Evolutionary conservation across 2,113 vertebrate species (phyloP), one percentile per base, ranked within the genome.

Genomic region (Ceuthmochares aereus): DNA sequence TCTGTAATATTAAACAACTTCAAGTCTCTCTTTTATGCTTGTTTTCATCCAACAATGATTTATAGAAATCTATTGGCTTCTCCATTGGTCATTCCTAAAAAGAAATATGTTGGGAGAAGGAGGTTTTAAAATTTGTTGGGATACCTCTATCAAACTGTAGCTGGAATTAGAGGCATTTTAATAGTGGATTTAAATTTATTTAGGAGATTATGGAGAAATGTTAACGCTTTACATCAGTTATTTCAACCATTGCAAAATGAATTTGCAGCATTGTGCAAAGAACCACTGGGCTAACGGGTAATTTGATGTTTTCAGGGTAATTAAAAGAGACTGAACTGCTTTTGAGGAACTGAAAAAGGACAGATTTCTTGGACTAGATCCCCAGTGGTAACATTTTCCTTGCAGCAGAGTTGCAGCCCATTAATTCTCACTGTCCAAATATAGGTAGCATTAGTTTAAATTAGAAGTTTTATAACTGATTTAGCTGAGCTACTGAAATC

Each of bases 1-100:
- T 96, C 91, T 97, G 84, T 93, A 97, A 95, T 87, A 84, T 96
- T 97, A 97, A 95, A 96, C 96, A 97, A 97, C 92, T 90, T 94
- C 95, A 96, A 96, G 90, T 54, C 96, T 93, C 80, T 86, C 79
- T 96, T 95, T 96, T 88, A 95, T 96, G 51, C 86, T 93, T 95
- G 77, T 94, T 93, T 97, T 95, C 87, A 93, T 94, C 84, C 94
- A 90, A 23, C 78, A 54, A 55, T 94, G 93, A 97, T 96, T 97
- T 97, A 96, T 94, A 89, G 95, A 94, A 97, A 90, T 86, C 95
- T 88, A 87, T 88, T 90, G 79, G 81, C 90, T 94, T 90, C 76
- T 91, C 60, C 79, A 89, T 84, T 79, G 90, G 90, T 96, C 89
- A 95, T 95, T 97, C 78, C 84, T 73, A 90, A 87, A 89, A 88